Evolutionary conservation across 2,888 invertebrate genomes (phyloP), one percentile per base, ranked within the genome.

Genomic region (Folsomia candida): DNA sequence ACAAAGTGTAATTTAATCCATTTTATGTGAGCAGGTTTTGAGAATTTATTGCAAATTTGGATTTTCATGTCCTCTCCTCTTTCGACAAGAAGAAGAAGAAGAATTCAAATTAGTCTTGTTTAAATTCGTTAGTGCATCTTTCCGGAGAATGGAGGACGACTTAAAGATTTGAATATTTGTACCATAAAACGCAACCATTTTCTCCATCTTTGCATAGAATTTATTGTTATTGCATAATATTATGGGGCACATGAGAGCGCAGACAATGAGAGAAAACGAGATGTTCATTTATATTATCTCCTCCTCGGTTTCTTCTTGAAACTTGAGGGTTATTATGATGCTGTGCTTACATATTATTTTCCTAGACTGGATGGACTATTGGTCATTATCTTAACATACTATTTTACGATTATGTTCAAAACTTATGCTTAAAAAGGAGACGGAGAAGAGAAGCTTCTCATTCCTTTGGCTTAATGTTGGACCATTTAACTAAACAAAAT

Each of bases 201-300:
- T 20, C 54, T 22, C 54, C 54, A 54, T 54, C 22, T 54, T 54
- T 54, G 54, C 20, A 18, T 4, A n/a, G 11, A 54, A 54, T 54
- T 54, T 54, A 54, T 54, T 18, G 54, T 54, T 54, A 54, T 54
- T 54, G 54, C 54, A 54, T 54, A 54, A 54, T 20, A 54, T 54
- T 54, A 54, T 54, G 18, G 6, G n/a, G 54, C 22, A 54, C n/a
- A n/a, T n/a, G n/a, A n/a, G n/a, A n/a, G n/a, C n/a, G n/a, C n/a
- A n/a, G n/a, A n/a, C n/a, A n/a, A n/a, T n/a, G n/a, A n/a, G n/a
- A n/a, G n/a, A n/a, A n/a, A n/a, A n/a, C n/a, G n/a, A n/a, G n/a
- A n/a, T n/a, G n/a, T n/a, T n/a, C n/a, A n/a, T n/a, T n/a, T n/a
- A n/a, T n/a, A n/a, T n/a, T n/a, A n/a, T n/a, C n/a, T n/a, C n/a